Evolutionary conservation across 2,113 vertebrate genomes (phyloP).

Genomic region (Salvelinus namaycush): DNA sequence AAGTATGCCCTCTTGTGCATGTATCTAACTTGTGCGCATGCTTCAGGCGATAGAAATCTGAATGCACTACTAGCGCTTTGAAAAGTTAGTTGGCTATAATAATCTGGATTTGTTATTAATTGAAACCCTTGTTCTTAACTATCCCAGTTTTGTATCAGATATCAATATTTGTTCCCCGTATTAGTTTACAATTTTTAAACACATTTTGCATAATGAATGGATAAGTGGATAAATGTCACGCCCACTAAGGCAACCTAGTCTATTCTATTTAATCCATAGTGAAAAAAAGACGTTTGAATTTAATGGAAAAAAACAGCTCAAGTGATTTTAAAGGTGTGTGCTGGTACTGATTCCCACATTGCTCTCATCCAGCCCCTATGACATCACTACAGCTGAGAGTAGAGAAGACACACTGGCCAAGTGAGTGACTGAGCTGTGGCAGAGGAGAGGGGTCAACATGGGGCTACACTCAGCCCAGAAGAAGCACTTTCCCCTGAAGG

Average conservation of each 20-base stretch:
- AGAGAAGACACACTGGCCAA: slow-evolving; percentile 2
- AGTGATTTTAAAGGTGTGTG: neutral
- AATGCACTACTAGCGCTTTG: no score
- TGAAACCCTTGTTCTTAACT: neutral
- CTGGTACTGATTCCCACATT: neutral
- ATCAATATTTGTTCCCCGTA: neutral
- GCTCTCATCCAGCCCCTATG: neutral
- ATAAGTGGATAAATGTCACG: neutral
- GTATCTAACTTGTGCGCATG: no score
- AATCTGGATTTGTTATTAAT: neutral
- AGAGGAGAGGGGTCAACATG: slow-evolving; percentile 65
- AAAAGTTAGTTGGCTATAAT: neutral
- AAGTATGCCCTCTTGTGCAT: no score
- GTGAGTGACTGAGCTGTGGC: slow-evolving; percentile 17
- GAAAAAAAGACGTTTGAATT: neutral
- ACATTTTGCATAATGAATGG: neutral
- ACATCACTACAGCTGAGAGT: slow-evolving; percentile 41
- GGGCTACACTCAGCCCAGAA: slow-evolving; percentile 88
- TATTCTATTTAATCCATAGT: neutral
- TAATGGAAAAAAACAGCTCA: neutral
- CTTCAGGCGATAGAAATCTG: no score
- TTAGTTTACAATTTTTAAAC: neutral
- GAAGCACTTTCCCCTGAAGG: slow-evolving; percentile 87
- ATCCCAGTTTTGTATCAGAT: neutral
- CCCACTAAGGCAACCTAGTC: neutral